Evolutionary conservation across 1,140 invertebrate species (phyloP), one percentile per base, ranked within the genome.

Genomic region (Zaprionus camerounensis): DNA sequence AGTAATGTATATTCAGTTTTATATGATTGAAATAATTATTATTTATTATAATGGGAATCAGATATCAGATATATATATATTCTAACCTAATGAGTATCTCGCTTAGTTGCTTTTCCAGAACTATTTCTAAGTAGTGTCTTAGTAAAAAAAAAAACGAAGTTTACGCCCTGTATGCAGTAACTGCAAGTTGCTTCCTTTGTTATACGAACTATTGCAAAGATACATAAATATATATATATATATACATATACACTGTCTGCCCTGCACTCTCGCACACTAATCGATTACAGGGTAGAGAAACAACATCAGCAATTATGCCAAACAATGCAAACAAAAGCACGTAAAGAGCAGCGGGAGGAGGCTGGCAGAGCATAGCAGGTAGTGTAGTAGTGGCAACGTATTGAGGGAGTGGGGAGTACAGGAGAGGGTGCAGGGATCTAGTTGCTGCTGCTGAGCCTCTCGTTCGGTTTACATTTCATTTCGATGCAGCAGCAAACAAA

Each of bases 401-500:
- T 34, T 34, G 3, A 34, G 31, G 22, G 53, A 28, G 7, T 13
- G 24, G 75, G 38, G n/a, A 44, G 20, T 26, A 26, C 6, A 9
- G 24, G 20, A 5, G 55, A 3, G 28, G 34, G 24, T 28, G 7
- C 31, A 41, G 65, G 12, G 53, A 51, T 38, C 5, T 41, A 41
- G 38, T n/a, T 38, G 31, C 26, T 59, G 46, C 11, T 20, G 20
- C 34, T 53, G 59, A 53, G 57, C n/a, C 46, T 38, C 41, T 41
- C 31, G 56, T 69, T 77, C 61, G 71, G 80, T 76, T 71, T 71
- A 70, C 71, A 71, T 82, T 79, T 79, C 80, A 71, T 71, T 79
- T 71, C 80, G 77, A 65, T 64, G 80, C 78, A 72, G 84, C 78
- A 72, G 75, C 83, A 83, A 87, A 83, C 84, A 87, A 87, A 87